phyloP scores from a whole-genome alignment of 2,888 invertebrate genomes.

The Leptopilina myrica region DNA sequence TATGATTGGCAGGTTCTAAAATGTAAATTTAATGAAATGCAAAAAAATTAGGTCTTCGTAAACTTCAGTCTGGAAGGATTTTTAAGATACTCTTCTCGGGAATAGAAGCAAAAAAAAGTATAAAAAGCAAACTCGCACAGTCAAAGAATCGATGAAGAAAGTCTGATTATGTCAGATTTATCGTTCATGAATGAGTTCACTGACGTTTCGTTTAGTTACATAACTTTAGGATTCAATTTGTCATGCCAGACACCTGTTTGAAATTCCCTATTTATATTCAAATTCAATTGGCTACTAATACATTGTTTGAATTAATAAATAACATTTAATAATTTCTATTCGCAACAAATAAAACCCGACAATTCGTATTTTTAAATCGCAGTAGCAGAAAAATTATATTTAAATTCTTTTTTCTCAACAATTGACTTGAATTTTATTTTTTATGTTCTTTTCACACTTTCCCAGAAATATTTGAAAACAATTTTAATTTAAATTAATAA shows the following conservation, averaged over 20 bases:
- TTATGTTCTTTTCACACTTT: too few relatives aligned
- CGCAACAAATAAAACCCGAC: too few relatives aligned
- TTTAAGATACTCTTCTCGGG: not conserved
- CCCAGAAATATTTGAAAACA: too few relatives aligned
- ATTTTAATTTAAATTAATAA: too few relatives aligned
- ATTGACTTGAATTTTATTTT: too few relatives aligned
- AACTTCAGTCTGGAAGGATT: not conserved
- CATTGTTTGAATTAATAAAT: not conserved
- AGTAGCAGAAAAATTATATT: too few relatives aligned
- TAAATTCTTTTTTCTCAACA: too few relatives aligned
- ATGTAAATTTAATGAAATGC: not conserved
- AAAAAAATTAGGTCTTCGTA: not conserved
- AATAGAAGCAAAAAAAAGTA: not conserved
- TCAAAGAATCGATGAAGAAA: not conserved
- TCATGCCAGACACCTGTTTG: not conserved
- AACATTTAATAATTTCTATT: too few relatives aligned
- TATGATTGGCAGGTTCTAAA: not conserved
- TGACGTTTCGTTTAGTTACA: not conserved
- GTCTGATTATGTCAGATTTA: conserved; percentile 7
- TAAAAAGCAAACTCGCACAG: not conserved
- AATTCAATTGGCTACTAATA: not conserved
- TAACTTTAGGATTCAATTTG: not conserved
- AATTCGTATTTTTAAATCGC: too few relatives aligned
- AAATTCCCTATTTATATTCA: conserved; percentile 8
- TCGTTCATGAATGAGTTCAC: not conserved